A percentile compares a stretch with the other conserved stretches of the same genome.
Evolutionary conservation across 2,797 vertebrate genomes (phyloP).

Genomic region (Molossus alvarezi): DNA sequence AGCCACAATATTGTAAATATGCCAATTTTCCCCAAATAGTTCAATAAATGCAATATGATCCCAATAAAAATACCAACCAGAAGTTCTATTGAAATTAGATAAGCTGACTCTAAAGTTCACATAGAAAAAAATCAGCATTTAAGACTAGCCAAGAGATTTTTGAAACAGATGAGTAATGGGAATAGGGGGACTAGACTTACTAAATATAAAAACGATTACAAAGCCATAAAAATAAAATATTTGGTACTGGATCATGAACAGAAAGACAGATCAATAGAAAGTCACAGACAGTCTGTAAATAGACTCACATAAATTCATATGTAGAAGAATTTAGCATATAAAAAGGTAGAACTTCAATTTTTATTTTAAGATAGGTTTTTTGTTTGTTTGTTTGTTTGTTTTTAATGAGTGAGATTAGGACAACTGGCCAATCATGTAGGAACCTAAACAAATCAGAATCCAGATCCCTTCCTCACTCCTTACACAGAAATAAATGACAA

Average conservation of each 20-base stretch:
- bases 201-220: constrained; percentile 40
- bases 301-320: constrained; percentile 15
- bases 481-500: not conserved
- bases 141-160: constrained; percentile 58
- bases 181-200: not conserved
- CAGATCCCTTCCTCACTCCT: not conserved
- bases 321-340: not conserved
- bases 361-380: constrained; percentile 59
- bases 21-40: not conserved
- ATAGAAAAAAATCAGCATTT: constrained; percentile 71
- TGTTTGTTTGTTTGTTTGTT: not conserved
- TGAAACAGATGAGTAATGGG: constrained; percentile 49
- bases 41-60: constrained; percentile 29
- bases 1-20: not conserved
- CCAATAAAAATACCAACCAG: constrained; percentile 49
- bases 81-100: constrained; percentile 67
- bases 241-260: constrained; percentile 42
- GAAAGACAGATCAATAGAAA: constrained; percentile 47
- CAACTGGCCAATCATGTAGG: not conserved
- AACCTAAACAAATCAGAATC: constrained; percentile 32
- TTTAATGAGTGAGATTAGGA: not conserved
- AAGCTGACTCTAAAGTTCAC: constrained; percentile 60
- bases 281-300: not conserved
- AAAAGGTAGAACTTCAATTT: constrained; percentile 42
- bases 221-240: constrained; percentile 60